Base-by-base conservation (phyloP, 2,797 vertebrate species). In the Gallirallus australis region DNA sequence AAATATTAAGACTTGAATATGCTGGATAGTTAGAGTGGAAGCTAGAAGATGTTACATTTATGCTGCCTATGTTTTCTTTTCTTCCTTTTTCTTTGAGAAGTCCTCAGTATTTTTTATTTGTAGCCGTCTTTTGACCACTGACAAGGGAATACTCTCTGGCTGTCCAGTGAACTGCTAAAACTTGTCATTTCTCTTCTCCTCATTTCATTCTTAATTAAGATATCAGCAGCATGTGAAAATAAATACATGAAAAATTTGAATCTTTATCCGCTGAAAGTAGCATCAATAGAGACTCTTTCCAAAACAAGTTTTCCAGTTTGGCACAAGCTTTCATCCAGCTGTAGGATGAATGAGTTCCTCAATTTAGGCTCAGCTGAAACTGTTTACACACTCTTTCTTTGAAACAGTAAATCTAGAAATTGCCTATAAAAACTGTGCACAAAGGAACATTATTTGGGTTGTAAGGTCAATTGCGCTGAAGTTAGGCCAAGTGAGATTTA, bases 321-420 rank as follows among this genome's bases (percentile, higher is more conserved):
- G 39, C 1, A 0, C 31, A 50, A 56, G 63, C 48, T 37, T 77
- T 75, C 52, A 47, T 59, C 64, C 33, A 48, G 61, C 42, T 81
- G 57, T 60, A 70, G 89, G 52, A 82, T 89, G 71, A 87, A 86
- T 56, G 35, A 70, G 25, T 75, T 91, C 23, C 17, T 90, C 45
- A 39, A 15, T 93, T 83, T 40, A 86, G 61, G 50, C 33, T 91
- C 84, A 64, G 60, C 53, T 93, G 48, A 91, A 80, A 70, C 64
- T 71, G 72, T 94, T 91, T 78, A 93, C 53, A 57, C 35, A 33
- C 48, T 80, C 20, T 65, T 63, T 73, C 56, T 86, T 65, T 94
- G 82, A 68, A 93, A 84, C 69, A 86, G 54, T 95, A 92, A 91
- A 94, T 95, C 90, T 83, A 86, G 80, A 90, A 86, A 76, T 37